Evolutionary conservation across 2,888 invertebrate genomes (phyloP), one percentile per base, ranked within the genome.

Genomic region (Esperia sulphurella): DNA sequence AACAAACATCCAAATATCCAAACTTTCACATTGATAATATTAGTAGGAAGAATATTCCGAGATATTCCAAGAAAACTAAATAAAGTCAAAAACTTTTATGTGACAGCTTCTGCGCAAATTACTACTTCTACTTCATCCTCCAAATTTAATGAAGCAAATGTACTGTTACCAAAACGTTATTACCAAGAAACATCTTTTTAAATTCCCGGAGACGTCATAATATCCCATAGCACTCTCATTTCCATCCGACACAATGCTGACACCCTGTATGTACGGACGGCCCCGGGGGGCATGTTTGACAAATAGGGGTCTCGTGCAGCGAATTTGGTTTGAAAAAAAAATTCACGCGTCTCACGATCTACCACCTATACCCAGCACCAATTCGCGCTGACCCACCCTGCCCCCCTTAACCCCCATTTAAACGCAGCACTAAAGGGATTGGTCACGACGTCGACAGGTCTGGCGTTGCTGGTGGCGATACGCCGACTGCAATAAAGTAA

Each of bases 401-500:
- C 48, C 53, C 59, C 56, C 57, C 53, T 52, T 39, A 21, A 42
- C 12, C n/a, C 44, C 46, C 51, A 51, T 47, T 44, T 44, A 46
- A 46, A 42, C 40, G 50, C 41, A 13, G 47, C 48, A 51, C 48
- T 38, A 57, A 53, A 48, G 55, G 56, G 43, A 46, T 43, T 43
- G 53, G 45, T 48, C 51, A 58, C 53, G 51, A 47, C 55, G 63
- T 55, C 61, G 60, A 67, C 59, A 61, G 79, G 52, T 75, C 83
- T 51, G 42, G 38, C 48, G 48, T 52, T 50, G 43, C 56, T 78
- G 79, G 82, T 54, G 58, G 63, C 60, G 71, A 77, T 75, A 72
- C 73, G 71, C 60, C 71, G 74, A 64, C 70, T 80, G 85, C 80
- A 83, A 87, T 87, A 88, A 88, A 85, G 78, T 80, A 86, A 87